Base-by-base conservation (phyloP, 2,888 invertebrate species). In the Napeogenes sylphis region DNA sequence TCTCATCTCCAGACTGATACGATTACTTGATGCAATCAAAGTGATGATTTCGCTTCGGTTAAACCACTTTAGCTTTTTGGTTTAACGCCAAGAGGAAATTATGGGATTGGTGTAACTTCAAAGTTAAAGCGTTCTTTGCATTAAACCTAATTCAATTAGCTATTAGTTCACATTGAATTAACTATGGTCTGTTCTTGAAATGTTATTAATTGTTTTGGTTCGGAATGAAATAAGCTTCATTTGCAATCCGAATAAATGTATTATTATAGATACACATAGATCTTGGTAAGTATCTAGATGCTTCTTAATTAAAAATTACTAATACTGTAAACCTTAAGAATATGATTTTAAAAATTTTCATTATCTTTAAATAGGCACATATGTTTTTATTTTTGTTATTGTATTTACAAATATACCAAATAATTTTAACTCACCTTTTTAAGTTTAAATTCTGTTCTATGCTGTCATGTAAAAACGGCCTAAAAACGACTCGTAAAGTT, bases 41-140 rank as follows among this genome's bases (percentile, higher is more conserved):
- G 62, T 62, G 45, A 63, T 60, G 61, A 56, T 61, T 56, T 54
- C 51, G 56, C 56, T 45, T 55, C 54, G 58, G 57, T 53, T 62
- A 55, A 61, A 56, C 58, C 62, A 42, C 58, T 62, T 62, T 62
- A 56, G 55, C 60, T 55, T 68, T 70, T 64, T 51, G 59, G 61
- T 66, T 64, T 64, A 61, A 69, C 61, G 67, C 67, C 69, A 65
- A 64, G 57, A 67, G 51, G 65, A 65, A 66, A 65, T 69, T 67
- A 64, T 57, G n/a, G n/a, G 32, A 47, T 63, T 61, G 30, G 14
- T 51, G 56, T 56, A 59, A 62, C 45, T 64, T 62, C 55, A 62
- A 60, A 61, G 59, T 63, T 61, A 59, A 51, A 30, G 30, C 30
- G 30, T 58, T 57, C 35, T 35, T 56, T 45, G 35, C 33, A 54